Evolutionary conservation across 1,140 invertebrate species (phyloP), one percentile per base, ranked within the genome.

Genomic region (Steinernema khuongi): DNA sequence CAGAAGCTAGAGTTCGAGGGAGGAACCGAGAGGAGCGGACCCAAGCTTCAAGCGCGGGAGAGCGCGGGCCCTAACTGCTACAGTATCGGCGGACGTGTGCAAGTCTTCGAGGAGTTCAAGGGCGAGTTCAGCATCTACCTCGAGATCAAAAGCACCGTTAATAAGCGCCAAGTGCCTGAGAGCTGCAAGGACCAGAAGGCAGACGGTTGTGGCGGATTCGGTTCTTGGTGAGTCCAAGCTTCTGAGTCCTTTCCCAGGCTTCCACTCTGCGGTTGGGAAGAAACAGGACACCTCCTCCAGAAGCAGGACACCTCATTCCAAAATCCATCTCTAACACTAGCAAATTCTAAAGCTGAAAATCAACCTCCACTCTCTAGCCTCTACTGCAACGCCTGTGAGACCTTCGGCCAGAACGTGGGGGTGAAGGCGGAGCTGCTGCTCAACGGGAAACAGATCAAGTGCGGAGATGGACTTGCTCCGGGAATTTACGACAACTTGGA

Each of bases 91-190:
- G 82, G 82, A 29, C 75, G 76, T 44, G 82, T 83, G 0, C 78
- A 79, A 31, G 79, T 83, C n/a, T 81, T 74, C 41, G 31, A 79
- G 36, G 83, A 84, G 50, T 84, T 84, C 72, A 76, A 78, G 44
- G 83, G 83, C 33, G 82, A 85, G n/a, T 85, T 84, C 71, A 83
- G 80, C 33, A 81, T 84, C 29, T 84, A 83, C 70, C 70, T 84
- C 18, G 83, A 84, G 50, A 33, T 84, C 26, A 73, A 81, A 66
- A 79, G 72, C 19, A 77, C 83, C 11, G 82, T 80, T 14, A 84
- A 79, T 60, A 85, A 81, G 72, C 82, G 79, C 28, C 75, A 83
- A 67, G 80, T 84, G 28, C 83, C 83, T 2, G 83, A 84, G 44
- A 74, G 36, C 4, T 84, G 83, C 68, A 41, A 70, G 1, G 84